Conservation (phyloP, 1,140 invertebrate species). For the Diorhabda sublineata region DNA sequence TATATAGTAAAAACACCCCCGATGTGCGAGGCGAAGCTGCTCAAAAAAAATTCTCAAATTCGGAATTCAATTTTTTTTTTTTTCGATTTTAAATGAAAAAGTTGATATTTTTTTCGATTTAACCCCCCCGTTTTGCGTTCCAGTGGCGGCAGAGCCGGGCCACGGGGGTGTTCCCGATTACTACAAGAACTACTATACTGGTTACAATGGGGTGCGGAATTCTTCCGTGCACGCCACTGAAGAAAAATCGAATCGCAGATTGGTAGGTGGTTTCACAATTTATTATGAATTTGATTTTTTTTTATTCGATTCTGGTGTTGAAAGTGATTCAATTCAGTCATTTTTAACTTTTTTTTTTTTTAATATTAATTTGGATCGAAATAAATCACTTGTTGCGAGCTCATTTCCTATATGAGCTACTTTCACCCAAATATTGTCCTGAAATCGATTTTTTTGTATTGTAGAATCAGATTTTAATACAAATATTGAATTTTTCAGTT, state of each 20-base stretch:
- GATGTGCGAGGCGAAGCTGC: slow-evolving; percentile 42
- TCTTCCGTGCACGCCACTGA: slow-evolving; percentile 53
- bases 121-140: slow-evolving; percentile 60
- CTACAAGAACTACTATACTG: slow-evolving; percentile 73
- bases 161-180: slow-evolving; percentile 69
- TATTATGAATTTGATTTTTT: too few relatives aligned
- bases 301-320: too few relatives aligned
- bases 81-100: slow-evolving; percentile 24
- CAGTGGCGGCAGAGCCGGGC: slow-evolving; percentile 73
- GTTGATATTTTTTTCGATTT: slow-evolving; percentile 42
- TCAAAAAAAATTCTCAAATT: slow-evolving; percentile 17
- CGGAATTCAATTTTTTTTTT: slow-evolving; percentile 8
- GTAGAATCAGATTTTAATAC: too few relatives aligned
- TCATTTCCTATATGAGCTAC: too few relatives aligned
- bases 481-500: too few relatives aligned
- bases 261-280: slow-evolving; percentile 59
- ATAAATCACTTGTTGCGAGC: too few relatives aligned
- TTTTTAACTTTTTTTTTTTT: too few relatives aligned
- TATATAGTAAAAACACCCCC: slow-evolving; percentile 34
- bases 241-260: slow-evolving; percentile 60
- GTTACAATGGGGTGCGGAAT: slow-evolving; percentile 52
- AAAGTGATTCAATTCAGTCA: too few relatives aligned
- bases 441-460: too few relatives aligned
- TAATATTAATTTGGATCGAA: too few relatives aligned
- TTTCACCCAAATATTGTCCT: too few relatives aligned